Percentiles rank a stretch among this genome's conserved stretches.
These are phyloP conservation scores for Heteromyza rotundicornis DNA, from an alignment of 2,888 invertebrate genomes.

Conservation along the genomic window DNA sequence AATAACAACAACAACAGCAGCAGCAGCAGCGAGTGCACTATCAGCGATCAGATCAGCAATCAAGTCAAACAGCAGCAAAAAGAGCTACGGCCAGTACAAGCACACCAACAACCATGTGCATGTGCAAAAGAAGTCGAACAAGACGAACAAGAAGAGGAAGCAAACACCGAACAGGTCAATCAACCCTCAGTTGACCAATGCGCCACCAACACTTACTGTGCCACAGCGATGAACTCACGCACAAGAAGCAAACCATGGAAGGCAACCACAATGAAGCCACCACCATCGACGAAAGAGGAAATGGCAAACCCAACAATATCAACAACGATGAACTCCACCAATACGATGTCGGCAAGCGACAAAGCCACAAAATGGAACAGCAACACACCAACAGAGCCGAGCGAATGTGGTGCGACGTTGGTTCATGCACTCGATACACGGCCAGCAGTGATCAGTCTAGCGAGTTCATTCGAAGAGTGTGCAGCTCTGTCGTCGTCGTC, in stretches of 20 bases:
- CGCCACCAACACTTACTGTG: not conserved
- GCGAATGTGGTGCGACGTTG: slow-evolving; percentile 9
- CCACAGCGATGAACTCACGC: slow-evolving; percentile 8
- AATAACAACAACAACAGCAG: slow-evolving; percentile 3
- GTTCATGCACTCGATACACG: slow-evolving; percentile 16
- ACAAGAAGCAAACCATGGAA: not conserved
- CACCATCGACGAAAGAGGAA: not conserved
- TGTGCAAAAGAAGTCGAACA: slow-evolving; percentile 9
- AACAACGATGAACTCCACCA: not conserved
- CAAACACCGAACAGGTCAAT: slow-evolving; percentile 47
- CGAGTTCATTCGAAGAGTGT: slow-evolving; percentile 52
- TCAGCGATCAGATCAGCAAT: too few relatives aligned
- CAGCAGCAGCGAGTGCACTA: too few relatives aligned
- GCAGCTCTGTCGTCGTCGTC: slow-evolving; percentile 31
- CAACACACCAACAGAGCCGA: slow-evolving; percentile 11
- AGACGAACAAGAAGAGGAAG: slow-evolving; percentile 13
- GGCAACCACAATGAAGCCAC: slow-evolving; percentile 14
- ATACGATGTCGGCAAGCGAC: too few relatives aligned
- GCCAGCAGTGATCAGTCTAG: slow-evolving; percentile 49
- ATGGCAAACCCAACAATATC: slow-evolving; percentile 14
- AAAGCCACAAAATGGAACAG: slow-evolving; percentile 22
- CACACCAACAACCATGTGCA: slow-evolving; percentile 18
- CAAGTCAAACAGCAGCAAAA: slow-evolving; percentile 39
- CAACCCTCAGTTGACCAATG: slow-evolving; percentile 42
- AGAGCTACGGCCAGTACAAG: slow-evolving; percentile 16